These are phyloP conservation scores for Thoracochromis brauschi DNA, from an alignment of 2,113 vertebrate species.

Conservation along the genomic window DNA sequence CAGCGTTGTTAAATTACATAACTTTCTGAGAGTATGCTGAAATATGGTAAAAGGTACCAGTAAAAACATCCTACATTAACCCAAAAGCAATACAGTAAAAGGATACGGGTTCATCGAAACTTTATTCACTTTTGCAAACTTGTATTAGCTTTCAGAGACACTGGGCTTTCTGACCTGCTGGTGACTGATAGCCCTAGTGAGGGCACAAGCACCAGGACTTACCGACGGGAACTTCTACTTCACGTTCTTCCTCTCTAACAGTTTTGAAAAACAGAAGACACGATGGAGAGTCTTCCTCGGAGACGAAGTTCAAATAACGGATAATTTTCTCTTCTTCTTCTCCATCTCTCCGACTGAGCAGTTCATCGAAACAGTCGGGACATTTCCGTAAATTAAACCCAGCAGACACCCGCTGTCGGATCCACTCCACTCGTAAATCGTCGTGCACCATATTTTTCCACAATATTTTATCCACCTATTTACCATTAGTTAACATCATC, in stretches of 20 bases:
- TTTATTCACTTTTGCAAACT: background rate
- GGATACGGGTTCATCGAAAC: background rate
- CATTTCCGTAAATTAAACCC: conserved; percentile 58
- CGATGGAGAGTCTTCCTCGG: conserved; percentile 31
- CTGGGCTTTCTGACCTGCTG: background rate
- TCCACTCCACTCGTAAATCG: conserved; percentile 82
- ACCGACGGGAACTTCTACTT: conserved; percentile 64
- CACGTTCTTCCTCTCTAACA: conserved; percentile 58
- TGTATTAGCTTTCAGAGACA: background rate
- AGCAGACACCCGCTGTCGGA: conserved; percentile 67
- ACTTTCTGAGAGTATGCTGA: background rate
- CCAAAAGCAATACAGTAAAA: background rate
- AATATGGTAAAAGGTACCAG: background rate
- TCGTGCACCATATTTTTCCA: background rate
- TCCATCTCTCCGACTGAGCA: conserved; percentile 72
- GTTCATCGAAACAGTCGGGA: conserved; percentile 74
- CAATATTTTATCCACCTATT: background rate
- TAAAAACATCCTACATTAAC: background rate
- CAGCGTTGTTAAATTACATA: background rate
- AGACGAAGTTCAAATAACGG: conserved; percentile 68
- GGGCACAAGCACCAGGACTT: conserved; percentile 1
- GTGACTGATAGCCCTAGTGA: background rate
- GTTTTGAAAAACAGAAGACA: conserved; percentile 76
- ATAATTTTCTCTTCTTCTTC: conserved; percentile 64
- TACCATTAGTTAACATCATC: background rate